Percentiles rank a stretch among this genome's conserved stretches.
Conservation (phyloP, 2,113 vertebrate genomes). For the Gambusia affinis region DNA sequence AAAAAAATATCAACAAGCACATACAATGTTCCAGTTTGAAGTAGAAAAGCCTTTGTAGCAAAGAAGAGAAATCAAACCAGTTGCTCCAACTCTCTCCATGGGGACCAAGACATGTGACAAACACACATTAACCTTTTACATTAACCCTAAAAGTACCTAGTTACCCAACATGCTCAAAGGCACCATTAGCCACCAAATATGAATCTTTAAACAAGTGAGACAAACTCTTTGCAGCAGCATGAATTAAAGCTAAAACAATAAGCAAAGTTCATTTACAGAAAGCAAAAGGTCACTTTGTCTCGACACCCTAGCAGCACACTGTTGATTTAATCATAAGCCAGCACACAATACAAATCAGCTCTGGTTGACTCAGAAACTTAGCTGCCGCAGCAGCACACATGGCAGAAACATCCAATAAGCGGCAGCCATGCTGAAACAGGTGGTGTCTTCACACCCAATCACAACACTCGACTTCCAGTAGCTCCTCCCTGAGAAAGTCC, state of each 20-base stretch:
- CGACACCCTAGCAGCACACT: conserved; percentile 33
- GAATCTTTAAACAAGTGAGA: conserved; percentile 14
- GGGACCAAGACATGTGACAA: conserved; percentile 47
- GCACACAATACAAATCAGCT: conserved; percentile 47
- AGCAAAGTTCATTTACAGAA: conserved; percentile 24
- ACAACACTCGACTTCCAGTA: conserved; percentile 38
- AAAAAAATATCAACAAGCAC: conserved; percentile 26
- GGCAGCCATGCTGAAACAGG: conserved; percentile 65
- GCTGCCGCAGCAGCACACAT: conserved; percentile 61
- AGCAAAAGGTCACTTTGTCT: conserved; percentile 56
- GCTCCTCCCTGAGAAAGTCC: conserved; percentile 67
- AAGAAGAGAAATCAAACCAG: conserved; percentile 14
- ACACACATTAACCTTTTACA: conserved; percentile 64
- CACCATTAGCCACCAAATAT: conserved; percentile 14
- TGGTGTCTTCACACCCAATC: conserved; percentile 68
- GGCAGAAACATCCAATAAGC: conserved; percentile 67
- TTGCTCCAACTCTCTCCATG: conserved; percentile 15
- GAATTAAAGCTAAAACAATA: conserved; percentile 13
- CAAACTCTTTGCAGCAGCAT: conserved; percentile 15
- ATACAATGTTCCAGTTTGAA: conserved; percentile 41
- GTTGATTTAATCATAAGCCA: conserved; percentile 41
- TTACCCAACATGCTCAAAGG: conserved; percentile 6
- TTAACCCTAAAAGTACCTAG: conserved; percentile 14
- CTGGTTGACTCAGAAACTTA: conserved; percentile 43
- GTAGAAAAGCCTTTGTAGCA: conserved; percentile 14